phyloP scores from a whole-genome alignment of 2,113 vertebrate genomes.

The Spea bombifrons region DNA sequence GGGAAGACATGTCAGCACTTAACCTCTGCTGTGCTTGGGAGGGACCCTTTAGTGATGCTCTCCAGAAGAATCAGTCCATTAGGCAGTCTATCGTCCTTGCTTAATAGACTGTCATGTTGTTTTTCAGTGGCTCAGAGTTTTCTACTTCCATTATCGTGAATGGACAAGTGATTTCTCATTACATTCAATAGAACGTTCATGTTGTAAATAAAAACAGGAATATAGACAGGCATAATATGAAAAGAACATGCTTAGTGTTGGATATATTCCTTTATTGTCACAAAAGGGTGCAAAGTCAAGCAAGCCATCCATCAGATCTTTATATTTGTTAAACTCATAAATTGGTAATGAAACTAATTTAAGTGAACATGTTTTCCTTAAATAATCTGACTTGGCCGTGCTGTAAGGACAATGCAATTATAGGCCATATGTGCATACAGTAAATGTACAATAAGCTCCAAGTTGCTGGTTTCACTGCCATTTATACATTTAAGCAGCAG shows the following conservation, averaged over 20 bases:
- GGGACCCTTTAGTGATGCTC: conserved; percentile 2
- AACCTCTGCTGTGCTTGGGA: conserved; percentile 23
- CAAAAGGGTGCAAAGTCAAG: too few species aligned
- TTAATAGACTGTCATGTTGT: conserved; percentile 32
- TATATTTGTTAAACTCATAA: too few species aligned
- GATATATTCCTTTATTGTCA: too few species aligned
- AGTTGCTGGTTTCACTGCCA: background rate
- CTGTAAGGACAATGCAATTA: too few species aligned
- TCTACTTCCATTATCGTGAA: background rate
- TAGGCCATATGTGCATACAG: too few species aligned
- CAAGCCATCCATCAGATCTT: too few species aligned
- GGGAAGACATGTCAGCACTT: conserved; percentile 32
- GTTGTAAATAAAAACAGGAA: too few species aligned
- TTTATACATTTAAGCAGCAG: background rate
- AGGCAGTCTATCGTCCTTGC: conserved; percentile 27
- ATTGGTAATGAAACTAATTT: too few species aligned
- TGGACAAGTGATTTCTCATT: background rate
- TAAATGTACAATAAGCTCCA: background rate
- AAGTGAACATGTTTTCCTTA: too few species aligned
- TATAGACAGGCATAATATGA: too few species aligned
- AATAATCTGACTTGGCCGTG: too few species aligned
- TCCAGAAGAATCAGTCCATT: conserved; percentile 26
- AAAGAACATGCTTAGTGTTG: too few species aligned
- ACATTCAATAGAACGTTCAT: background rate
- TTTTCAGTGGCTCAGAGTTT: background rate